A percentile compares a stretch with the other conserved stretches of the same genome.
Conservation (phyloP, 2,113 vertebrate species). For the Micronisus gabar region DNA sequence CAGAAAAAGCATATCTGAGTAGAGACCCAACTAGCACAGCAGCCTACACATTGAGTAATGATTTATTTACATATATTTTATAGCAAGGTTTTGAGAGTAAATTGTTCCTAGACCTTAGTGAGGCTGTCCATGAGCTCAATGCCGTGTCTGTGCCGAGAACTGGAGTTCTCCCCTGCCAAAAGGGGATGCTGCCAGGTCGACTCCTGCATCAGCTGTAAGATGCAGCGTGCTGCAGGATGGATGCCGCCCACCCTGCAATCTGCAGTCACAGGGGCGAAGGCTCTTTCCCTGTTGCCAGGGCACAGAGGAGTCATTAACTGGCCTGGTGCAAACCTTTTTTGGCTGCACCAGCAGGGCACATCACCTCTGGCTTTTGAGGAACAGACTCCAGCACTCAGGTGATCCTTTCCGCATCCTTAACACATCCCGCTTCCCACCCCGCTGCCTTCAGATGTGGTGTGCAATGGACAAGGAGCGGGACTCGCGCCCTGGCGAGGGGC, state of each 20-base stretch:
- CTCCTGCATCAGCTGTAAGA: background rate
- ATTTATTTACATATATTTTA: background rate
- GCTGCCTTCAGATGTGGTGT: accelerated
- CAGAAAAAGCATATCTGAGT: too few relatives aligned
- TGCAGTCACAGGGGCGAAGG: background rate
- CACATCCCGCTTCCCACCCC: accelerated
- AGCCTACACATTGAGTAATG: background rate
- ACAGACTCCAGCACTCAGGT: background rate
- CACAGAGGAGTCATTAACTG: background rate
- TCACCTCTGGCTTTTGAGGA: background rate
- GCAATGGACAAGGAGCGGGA: background rate
- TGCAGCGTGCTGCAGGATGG: background rate
- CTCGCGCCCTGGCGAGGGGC: accelerated
- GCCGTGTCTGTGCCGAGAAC: background rate
- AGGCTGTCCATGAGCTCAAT: accelerated
- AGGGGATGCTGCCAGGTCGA: background rate
- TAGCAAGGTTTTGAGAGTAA: background rate
- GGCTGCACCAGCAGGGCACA: background rate
- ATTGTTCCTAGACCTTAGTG: background rate
- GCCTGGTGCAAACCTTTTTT: background rate
- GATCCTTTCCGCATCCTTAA: background rate
- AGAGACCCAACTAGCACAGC: background rate
- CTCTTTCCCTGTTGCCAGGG: background rate
- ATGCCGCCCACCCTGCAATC: too few relatives aligned
- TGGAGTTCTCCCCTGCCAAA: background rate